Conservation (phyloP, 2,113 vertebrate genomes). For the Seriola rivoliana region DNA sequence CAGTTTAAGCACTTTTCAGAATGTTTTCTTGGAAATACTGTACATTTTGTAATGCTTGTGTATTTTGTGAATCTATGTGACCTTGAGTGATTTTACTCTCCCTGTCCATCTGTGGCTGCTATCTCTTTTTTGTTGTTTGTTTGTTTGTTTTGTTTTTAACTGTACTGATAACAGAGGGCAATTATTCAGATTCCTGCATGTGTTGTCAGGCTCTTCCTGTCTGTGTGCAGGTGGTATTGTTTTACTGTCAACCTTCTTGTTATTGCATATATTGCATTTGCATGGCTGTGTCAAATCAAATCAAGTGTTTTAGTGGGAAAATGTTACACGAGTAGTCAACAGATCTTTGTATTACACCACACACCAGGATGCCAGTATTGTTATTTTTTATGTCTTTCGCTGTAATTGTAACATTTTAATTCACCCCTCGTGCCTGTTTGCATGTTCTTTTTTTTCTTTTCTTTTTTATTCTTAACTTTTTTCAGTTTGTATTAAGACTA, state of each 20-base stretch:
- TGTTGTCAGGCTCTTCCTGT: constrained; percentile 36
- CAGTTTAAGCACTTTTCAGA: constrained; percentile 79
- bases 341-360: constrained; percentile 41
- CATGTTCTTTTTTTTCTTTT: constrained; percentile 53
- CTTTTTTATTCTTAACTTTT: constrained; percentile 44
- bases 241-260: constrained; percentile 38
- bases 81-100: constrained; percentile 62
- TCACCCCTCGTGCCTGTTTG: constrained; percentile 77
- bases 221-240: constrained; percentile 34
- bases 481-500: constrained; percentile 39
- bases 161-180: constrained; percentile 48
- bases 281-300: constrained; percentile 64
- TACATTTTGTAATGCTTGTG: constrained; percentile 69
- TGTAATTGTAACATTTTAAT: constrained; percentile 60
- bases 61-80: constrained; percentile 73
- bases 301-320: constrained; percentile 53
- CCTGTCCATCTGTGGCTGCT: constrained; percentile 73
- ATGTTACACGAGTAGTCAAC: constrained; percentile 31
- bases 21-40: constrained; percentile 68
- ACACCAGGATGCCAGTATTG: constrained; percentile 61
- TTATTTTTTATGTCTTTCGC: constrained; percentile 45
- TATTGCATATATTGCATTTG: constrained; percentile 59
- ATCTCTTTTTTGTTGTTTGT: constrained; percentile 33
- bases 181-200: constrained; percentile 65
- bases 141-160: constrained; percentile 8